Percentiles rank a stretch among this genome's conserved stretches.
These are phyloP conservation scores for Pelobates cultripes DNA, from an alignment of 2,797 vertebrate species.

Conservation along the genomic window DNA sequence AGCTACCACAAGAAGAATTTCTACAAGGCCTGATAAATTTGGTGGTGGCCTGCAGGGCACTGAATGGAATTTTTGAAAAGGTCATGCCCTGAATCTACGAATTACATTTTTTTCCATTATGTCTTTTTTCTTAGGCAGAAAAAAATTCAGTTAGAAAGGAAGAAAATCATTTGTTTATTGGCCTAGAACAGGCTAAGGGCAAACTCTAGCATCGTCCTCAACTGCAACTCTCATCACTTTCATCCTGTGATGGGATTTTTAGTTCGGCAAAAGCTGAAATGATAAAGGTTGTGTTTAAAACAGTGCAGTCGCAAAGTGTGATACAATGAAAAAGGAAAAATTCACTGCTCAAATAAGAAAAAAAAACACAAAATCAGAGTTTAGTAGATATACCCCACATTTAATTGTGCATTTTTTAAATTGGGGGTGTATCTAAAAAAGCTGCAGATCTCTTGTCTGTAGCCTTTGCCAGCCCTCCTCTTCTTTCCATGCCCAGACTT, in stretches of 20 bases:
- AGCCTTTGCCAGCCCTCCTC: no score
- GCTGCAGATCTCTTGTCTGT: no score
- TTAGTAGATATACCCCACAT: no score
- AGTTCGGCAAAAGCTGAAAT: background rate
- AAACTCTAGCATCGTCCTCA: background rate
- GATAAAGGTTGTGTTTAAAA: no score
- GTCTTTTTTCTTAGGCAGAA: conserved; percentile 5
- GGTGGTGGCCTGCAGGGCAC: conserved; percentile 29
- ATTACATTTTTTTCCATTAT: conserved; percentile 23
- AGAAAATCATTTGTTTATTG: background rate
- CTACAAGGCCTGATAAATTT: conserved; percentile 48
- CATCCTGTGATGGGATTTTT: background rate
- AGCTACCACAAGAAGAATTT: conserved; percentile 45
- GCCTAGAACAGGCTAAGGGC: background rate
- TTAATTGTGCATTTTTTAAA: no score
- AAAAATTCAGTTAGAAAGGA: background rate
- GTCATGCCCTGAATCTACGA: conserved; percentile 41
- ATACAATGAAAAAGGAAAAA: no score
- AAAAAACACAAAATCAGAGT: no score
- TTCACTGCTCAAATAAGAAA: no score
- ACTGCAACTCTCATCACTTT: background rate
- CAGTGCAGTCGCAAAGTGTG: no score
- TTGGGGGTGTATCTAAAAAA: no score
- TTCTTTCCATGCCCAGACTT: no score
- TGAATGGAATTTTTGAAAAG: conserved; percentile 34